phyloP scores from a whole-genome alignment of 2,113 vertebrate genomes.

The Dendropsophus ebraccatus region DNA sequence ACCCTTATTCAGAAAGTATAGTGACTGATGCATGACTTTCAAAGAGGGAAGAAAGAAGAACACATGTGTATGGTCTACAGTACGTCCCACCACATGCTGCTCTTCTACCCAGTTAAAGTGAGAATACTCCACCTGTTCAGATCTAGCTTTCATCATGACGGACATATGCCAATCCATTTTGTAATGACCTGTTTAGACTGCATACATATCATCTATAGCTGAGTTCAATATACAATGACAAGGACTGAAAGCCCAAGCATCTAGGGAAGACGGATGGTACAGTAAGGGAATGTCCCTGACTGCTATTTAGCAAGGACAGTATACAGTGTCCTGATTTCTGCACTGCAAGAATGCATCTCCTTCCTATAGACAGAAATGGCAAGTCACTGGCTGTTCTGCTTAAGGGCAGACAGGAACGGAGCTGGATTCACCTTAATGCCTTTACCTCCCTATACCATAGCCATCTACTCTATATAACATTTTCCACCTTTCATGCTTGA shows the following conservation, averaged over 20 bases:
- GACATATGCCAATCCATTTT: neutral
- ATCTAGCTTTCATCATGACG: neutral
- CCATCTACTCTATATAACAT: neutral
- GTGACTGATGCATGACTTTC: neutral
- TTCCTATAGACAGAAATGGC: neutral
- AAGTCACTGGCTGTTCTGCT: slow-evolving; percentile 9
- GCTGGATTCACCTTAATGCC: slow-evolving; percentile 24
- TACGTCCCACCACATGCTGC: neutral
- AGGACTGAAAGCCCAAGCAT: neutral
- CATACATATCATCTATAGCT: no score
- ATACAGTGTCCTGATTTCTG: slow-evolving; percentile 31
- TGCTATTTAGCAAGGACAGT: slow-evolving; percentile 32
- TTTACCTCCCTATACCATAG: neutral
- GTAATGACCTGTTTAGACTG: neutral
- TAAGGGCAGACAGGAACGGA: slow-evolving; percentile 13
- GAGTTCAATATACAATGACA: neutral
- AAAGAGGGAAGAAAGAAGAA: neutral
- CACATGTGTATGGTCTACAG: neutral
- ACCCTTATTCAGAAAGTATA: neutral
- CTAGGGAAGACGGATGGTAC: slow-evolving; percentile 12
- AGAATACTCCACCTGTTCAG: neutral
- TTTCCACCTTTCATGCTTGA: slow-evolving; percentile 10
- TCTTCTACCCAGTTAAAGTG: slow-evolving; percentile 3
- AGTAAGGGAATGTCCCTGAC: slow-evolving; percentile 17
- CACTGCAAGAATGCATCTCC: slow-evolving; percentile 21